A percentile compares a stretch with the other conserved stretches of the same genome.
Conservation (phyloP, 2,888 invertebrate genomes). For the Sinohyriopsis cumingii region DNA sequence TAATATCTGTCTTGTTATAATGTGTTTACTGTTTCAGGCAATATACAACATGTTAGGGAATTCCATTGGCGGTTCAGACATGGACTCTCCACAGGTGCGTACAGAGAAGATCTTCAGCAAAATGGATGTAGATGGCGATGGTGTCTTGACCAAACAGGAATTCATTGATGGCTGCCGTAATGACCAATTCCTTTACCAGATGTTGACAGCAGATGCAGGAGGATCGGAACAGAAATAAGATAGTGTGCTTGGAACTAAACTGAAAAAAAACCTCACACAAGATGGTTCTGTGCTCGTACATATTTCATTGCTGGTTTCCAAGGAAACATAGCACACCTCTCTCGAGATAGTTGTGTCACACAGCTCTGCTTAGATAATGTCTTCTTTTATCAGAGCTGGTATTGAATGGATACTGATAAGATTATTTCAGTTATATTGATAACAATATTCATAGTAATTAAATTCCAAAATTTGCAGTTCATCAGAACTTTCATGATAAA, state of each 20-base stretch:
- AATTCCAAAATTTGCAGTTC: too few relatives aligned
- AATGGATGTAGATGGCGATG: slow-evolving; percentile 99
- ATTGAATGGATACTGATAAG: too few relatives aligned
- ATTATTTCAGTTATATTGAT: too few relatives aligned
- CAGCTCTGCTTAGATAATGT: too few relatives aligned
- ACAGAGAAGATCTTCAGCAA: slow-evolving; percentile 99
- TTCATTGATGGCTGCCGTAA: slow-evolving; percentile 98
- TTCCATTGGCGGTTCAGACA: slow-evolving; percentile 56
- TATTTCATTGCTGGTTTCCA: too few relatives aligned
- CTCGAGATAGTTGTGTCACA: too few relatives aligned
- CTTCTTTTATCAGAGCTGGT: too few relatives aligned
- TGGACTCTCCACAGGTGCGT: slow-evolving; percentile 86
- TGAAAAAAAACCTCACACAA: too few relatives aligned
- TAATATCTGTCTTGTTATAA: not conserved
- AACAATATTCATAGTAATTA: too few relatives aligned
- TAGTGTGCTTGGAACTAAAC: not conserved
- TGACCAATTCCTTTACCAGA: slow-evolving; percentile 76
- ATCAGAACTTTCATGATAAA: too few relatives aligned
- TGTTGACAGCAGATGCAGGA: slow-evolving; percentile 68
- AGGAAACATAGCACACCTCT: too few relatives aligned
- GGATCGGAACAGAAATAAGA: slow-evolving; percentile 9
- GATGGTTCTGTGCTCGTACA: too few relatives aligned
- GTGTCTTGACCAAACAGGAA: slow-evolving; percentile 97
- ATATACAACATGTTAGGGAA: slow-evolving; percentile 99
- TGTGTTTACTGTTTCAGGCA: slow-evolving; percentile 81